Base-by-base conservation (phyloP, 2,888 invertebrate genomes). In the Caenorhabditis wallacei region DNA sequence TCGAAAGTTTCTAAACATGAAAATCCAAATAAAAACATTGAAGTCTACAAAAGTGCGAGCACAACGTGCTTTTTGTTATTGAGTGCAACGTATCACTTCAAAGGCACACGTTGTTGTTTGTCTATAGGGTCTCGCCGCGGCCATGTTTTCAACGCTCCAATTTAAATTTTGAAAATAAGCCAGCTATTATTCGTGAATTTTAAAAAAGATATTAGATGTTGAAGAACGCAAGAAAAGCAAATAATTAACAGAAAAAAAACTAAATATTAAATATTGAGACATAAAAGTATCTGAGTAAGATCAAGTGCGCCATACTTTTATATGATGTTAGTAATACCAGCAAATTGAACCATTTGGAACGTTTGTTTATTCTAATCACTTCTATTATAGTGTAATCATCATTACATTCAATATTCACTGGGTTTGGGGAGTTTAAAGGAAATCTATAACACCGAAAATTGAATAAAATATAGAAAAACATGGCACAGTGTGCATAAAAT, bases 41-140 rank as follows among this genome's bases (percentile, higher is more conserved):
- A 40, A 40, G 16, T 8, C 16, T 40, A 40, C 16, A 4, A 11
- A 26, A 54, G 7, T 16, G 1, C 5, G 11, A 48, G 18, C 46
- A 43, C 46, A 57, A 74, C 56, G 30, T 56, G 57, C 54, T 64
- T 30, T 64, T 66, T 66, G 64, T 20, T 37, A 30, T 24, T 35
- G 43, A 63, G 72, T 80, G 80, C 80, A 80, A 80, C 80, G 80
- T 80, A 74, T 80, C 72, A 72, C 40, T 63, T 66, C 69, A 69
- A 80, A 74, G 80, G 80, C 74, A 72, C 80, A 74, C 30, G 22
- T 24, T 11, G 43, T 59, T 76, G 20, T 69, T 80, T 61, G 72
- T 30, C 11, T 10, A n/a, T 37, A 26, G 16, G 80, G 80, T 80
- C 80, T 80, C 74, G 80, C 46, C 40, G 63, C 80, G 80, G 22